Percentiles rank a stretch among this genome's conserved stretches.
These are phyloP conservation scores for Myotis planiceps DNA, from an alignment of 2,797 vertebrate genomes.

Conservation along the genomic window DNA sequence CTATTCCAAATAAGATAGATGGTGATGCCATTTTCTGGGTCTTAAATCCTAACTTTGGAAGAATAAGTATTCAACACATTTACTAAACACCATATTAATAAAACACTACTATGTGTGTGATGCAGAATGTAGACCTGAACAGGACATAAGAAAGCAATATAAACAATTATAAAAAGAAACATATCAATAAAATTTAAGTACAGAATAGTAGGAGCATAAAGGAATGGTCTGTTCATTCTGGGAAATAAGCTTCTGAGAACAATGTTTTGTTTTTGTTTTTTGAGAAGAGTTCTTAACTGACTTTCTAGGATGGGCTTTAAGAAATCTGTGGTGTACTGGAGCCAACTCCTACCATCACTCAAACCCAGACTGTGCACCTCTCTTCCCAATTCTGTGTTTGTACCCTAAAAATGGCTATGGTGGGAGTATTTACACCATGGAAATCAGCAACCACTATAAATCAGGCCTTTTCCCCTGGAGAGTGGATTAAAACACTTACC, in stretches of 20 bases:
- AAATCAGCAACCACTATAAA: not conserved
- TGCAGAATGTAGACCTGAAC: not conserved
- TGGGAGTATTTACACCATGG: not conserved
- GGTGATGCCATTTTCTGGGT: not conserved
- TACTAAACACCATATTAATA: not conserved
- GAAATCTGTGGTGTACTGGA: not conserved
- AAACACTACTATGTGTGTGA: not conserved
- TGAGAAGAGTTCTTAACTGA: not conserved
- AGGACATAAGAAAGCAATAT: not conserved
- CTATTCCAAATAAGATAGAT: not conserved
- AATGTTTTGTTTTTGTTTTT: not conserved
- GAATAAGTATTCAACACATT: not conserved
- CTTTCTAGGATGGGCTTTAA: not conserved
- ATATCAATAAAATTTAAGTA: not conserved
- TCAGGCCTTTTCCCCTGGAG: not conserved
- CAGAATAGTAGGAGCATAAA: not conserved
- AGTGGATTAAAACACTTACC: not conserved
- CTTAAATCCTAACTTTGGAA: slow-evolving; percentile 40
- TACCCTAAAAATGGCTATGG: not conserved
- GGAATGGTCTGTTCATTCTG: not conserved
- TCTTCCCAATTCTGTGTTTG: not conserved
- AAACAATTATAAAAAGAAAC: not conserved
- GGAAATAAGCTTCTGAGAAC: not conserved
- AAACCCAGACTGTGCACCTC: not conserved
- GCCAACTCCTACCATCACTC: not conserved